These are phyloP conservation scores for Lamellibrachia luymesi DNA, from an alignment of 1,140 invertebrate species.

Conservation along the genomic window DNA sequence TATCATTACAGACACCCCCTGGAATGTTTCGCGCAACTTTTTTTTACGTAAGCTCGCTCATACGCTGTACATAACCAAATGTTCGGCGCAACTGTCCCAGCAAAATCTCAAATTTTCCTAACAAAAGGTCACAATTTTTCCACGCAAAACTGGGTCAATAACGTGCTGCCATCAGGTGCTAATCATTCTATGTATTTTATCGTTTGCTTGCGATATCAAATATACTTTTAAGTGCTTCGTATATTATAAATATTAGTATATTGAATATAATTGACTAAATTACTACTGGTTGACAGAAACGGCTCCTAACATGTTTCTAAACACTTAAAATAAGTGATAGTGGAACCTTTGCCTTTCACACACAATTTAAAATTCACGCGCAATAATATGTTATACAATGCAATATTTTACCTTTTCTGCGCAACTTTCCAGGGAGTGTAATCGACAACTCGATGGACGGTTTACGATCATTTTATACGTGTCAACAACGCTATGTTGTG, in stretches of 20 bases:
- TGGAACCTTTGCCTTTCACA: neutral
- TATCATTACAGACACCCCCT: neutral
- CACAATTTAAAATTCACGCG: neutral
- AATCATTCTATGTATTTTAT: neutral
- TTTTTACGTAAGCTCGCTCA: neutral
- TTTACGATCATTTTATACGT: neutral
- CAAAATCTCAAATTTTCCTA: neutral
- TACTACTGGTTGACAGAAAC: neutral
- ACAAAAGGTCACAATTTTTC: too few relatives aligned
- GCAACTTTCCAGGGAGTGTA: neutral
- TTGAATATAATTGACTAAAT: neutral
- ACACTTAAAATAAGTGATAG: neutral
- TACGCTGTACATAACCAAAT: neutral
- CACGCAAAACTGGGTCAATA: too few relatives aligned
- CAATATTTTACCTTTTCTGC: neutral
- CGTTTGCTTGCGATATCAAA: neutral
- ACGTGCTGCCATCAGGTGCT: neutral
- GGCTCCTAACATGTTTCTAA: neutral
- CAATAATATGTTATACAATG: neutral
- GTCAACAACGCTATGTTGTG: neutral
- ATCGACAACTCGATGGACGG: neutral
- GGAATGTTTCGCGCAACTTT: neutral
- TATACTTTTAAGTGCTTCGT: neutral
- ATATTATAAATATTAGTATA: neutral
- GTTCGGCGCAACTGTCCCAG: neutral